Conservation (phyloP, 2,113 vertebrate genomes). For the Felis chaus region DNA sequence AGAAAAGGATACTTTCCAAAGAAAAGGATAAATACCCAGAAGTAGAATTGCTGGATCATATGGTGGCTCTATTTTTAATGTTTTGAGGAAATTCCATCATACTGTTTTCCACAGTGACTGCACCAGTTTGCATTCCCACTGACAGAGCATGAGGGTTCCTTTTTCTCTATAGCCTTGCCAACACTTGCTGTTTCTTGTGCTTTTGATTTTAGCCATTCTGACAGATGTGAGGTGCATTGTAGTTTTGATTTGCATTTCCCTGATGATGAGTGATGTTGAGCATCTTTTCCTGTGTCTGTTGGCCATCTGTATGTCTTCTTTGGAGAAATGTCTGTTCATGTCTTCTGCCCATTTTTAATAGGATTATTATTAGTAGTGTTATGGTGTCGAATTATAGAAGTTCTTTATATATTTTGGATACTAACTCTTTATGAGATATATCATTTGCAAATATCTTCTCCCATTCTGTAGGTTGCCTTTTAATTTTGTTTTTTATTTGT, state of each 20-base stretch:
- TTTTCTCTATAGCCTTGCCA: not conserved
- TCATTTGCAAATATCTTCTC: no score
- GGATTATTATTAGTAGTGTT: no score
- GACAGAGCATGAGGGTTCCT: not conserved
- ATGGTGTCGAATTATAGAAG: no score
- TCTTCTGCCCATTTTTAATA: no score
- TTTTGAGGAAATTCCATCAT: not conserved
- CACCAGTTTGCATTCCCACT: not conserved
- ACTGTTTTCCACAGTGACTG: not conserved
- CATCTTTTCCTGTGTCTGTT: not conserved
- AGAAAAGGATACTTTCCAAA: no score
- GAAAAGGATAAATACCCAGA: not conserved
- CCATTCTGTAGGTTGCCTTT: no score
- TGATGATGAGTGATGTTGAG: not conserved
- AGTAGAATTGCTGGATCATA: not conserved
- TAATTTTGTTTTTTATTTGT: no score
- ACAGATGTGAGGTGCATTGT: not conserved
- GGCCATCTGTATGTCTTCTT: not conserved
- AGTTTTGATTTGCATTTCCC: not conserved
- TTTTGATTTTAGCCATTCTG: not conserved
- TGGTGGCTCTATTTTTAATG: not conserved
- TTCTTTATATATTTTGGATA: no score
- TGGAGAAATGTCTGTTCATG: not conserved
- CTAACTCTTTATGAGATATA: no score
- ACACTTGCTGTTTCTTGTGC: not conserved